Evolutionary conservation across 2,113 vertebrate species (phyloP).

Genomic region (Brienomyrus longianalis): DNA sequence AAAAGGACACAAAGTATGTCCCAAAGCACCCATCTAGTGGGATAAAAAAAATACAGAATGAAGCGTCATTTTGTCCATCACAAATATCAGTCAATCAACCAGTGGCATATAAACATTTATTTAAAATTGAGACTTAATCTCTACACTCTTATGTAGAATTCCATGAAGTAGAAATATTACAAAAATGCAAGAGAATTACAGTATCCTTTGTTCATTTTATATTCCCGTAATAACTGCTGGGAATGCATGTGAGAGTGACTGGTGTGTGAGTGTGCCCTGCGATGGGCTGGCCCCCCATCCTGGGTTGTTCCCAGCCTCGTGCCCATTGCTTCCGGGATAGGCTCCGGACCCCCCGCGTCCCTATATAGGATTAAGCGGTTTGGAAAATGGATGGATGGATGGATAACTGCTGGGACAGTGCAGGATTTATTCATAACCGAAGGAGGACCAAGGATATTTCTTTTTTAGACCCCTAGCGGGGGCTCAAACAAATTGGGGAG

Average conservation of each 20-base stretch:
- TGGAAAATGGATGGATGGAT: no score
- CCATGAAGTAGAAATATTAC: background rate
- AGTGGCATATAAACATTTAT: background rate
- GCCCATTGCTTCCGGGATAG: no score
- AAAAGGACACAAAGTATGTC: background rate
- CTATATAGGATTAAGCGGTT: no score
- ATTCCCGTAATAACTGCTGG: conserved; percentile 9
- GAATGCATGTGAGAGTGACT: no score
- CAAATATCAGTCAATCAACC: background rate
- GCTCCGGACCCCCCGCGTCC: no score
- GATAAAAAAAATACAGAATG: no score
- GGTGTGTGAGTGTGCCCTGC: no score
- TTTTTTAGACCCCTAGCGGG: conserved; percentile 26
- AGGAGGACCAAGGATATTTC: conserved; percentile 38
- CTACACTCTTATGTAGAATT: background rate
- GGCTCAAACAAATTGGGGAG: background rate
- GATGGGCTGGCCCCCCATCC: no score
- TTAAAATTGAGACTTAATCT: background rate
- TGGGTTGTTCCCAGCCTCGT: no score
- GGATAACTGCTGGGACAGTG: conserved; percentile 28
- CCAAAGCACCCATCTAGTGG: no score
- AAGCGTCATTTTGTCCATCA: no score
- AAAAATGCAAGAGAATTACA: background rate
- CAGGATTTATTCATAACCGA: conserved; percentile 1
- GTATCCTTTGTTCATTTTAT: background rate